These are phyloP conservation scores for Varecia variegata DNA, from an alignment of 2,797 vertebrate genomes.

Conservation along the genomic window DNA sequence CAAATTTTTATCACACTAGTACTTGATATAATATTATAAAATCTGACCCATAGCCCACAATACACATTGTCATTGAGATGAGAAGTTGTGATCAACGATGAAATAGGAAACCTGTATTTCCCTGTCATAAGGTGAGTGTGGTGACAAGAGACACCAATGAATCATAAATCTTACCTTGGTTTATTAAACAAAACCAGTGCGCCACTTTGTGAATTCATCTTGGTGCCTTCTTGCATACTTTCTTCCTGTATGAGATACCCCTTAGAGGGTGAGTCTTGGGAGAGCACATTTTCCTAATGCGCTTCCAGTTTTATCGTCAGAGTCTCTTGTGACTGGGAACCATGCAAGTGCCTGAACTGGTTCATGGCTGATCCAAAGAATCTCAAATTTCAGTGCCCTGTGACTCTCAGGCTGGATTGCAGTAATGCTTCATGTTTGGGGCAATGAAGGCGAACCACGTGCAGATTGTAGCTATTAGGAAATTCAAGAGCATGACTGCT, in stretches of 20 bases:
- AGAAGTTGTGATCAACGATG: neutral
- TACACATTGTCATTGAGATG: neutral
- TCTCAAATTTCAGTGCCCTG: neutral
- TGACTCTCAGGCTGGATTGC: neutral
- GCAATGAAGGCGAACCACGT: accelerated
- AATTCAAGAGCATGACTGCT: neutral
- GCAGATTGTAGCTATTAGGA: neutral
- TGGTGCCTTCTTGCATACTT: neutral
- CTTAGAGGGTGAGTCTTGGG: neutral
- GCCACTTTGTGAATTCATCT: neutral
- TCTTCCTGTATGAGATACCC: neutral
- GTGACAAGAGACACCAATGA: neutral
- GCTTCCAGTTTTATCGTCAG: neutral
- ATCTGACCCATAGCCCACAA: neutral
- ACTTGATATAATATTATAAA: neutral
- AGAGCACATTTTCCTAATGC: neutral
- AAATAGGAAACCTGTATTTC: neutral
- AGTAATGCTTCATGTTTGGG: neutral
- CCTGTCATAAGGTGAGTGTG: neutral
- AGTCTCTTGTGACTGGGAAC: neutral
- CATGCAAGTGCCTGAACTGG: neutral
- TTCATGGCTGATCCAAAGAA: neutral
- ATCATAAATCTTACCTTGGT: neutral
- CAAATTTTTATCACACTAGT: neutral
- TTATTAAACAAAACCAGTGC: neutral